A percentile compares a stretch with the other conserved stretches of the same genome.
Evolutionary conservation across 2,797 vertebrate genomes (phyloP).

Genomic region (Acanthurus leucopareius): DNA sequence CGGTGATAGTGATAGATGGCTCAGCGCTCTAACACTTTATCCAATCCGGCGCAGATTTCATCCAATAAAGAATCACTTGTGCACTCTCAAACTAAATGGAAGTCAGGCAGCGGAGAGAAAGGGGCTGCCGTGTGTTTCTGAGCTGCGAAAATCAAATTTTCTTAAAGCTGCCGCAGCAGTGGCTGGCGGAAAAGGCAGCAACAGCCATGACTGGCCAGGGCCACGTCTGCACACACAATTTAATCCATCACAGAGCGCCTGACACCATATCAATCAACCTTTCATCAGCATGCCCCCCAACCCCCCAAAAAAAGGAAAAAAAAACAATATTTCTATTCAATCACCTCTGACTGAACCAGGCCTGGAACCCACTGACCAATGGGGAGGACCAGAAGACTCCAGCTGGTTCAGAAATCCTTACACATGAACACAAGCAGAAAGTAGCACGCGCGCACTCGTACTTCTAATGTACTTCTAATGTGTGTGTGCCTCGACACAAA

Average conservation of each 20-base stretch:
- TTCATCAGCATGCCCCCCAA: slow-evolving; percentile 94
- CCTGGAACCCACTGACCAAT: slow-evolving; percentile 80
- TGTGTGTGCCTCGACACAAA: slow-evolving; percentile 11
- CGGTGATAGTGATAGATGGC: slow-evolving; percentile 91
- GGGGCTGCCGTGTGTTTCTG: slow-evolving; percentile 88
- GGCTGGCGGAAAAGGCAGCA: slow-evolving; percentile 84
- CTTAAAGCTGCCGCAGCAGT: slow-evolving; percentile 87
- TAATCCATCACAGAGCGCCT: slow-evolving; percentile 98
- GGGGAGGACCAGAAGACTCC: slow-evolving; percentile 65
- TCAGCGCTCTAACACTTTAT: slow-evolving; percentile 92
- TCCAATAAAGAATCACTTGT: slow-evolving; percentile 93
- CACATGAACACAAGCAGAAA: slow-evolving; percentile 46
- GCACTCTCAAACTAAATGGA: slow-evolving; percentile 92
- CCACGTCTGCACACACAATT: slow-evolving; percentile 98
- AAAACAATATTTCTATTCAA: slow-evolving; percentile 99
- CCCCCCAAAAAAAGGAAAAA: slow-evolving; percentile 75
- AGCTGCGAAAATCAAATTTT: slow-evolving; percentile 92
- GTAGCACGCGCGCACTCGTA: slow-evolving; percentile 28
- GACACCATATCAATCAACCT: slow-evolving; percentile 98
- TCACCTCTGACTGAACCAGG: slow-evolving; percentile 90
- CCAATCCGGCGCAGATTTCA: slow-evolving; percentile 92
- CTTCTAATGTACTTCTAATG: slow-evolving; percentile 5
- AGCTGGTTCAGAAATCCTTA: slow-evolving; percentile 63
- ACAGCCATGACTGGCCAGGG: slow-evolving; percentile 89
- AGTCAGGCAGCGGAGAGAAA: slow-evolving; percentile 90